These are phyloP conservation scores for Ranitomeya imitator DNA, from an alignment of 2,113 vertebrate genomes.

Conservation along the genomic window DNA sequence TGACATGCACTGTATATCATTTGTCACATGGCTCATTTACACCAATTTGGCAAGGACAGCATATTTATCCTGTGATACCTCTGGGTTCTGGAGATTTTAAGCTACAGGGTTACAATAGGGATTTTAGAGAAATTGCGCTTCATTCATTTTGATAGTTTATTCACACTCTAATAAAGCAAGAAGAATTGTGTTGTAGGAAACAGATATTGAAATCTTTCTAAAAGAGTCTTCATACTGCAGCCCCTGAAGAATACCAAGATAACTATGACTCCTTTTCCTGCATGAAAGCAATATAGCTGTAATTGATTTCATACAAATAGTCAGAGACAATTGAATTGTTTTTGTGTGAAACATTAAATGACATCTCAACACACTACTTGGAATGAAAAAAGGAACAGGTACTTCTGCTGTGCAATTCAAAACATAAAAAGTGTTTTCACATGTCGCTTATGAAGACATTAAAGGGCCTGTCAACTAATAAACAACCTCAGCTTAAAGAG, in stretches of 20 bases:
- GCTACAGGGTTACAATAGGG: neutral
- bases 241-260: neutral
- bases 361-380: neutral
- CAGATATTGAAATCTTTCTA: neutral
- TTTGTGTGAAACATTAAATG: neutral
- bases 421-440: neutral
- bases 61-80: constrained; percentile 8
- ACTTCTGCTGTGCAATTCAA: neutral
- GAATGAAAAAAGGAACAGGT: neutral
- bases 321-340: neutral
- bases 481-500: no score
- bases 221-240: neutral
- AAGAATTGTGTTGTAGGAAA: neutral
- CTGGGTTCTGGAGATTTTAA: neutral
- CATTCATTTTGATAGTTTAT: neutral
- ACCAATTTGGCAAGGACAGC: constrained; percentile 65
- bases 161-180: neutral
- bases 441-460: neutral
- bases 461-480: no score
- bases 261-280: neutral
- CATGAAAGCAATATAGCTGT: neutral
- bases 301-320: neutral
- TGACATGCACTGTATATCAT: constrained; percentile 36
- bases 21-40: constrained; percentile 44
- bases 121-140: neutral